Conservation (phyloP, 2,888 invertebrate species). For the Drosophila falleni region DNA sequence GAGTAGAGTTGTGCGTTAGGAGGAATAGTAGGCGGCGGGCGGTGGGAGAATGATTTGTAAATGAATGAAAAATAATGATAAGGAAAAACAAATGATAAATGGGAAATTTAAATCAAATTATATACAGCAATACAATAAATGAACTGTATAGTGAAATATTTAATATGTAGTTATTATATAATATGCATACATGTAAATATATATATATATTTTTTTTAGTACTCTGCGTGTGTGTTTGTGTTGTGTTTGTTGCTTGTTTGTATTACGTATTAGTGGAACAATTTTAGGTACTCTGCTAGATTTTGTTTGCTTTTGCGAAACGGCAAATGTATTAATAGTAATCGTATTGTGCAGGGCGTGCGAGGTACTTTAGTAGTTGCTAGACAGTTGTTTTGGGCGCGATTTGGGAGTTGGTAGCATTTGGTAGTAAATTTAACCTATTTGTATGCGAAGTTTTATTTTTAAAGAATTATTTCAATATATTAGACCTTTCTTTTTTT, state of each 20-base stretch:
- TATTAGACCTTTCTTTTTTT: conserved; percentile 38
- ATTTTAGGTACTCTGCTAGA: conserved; percentile 19
- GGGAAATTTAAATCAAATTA: conserved; percentile 38
- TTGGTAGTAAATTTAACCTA: conserved; percentile 37
- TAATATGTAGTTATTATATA: conserved; percentile 30
- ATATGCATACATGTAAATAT: conserved; percentile 46
- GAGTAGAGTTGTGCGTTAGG: conserved; percentile 67
- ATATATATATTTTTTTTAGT: conserved; percentile 26
- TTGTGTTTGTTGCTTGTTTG: conserved; percentile 14
- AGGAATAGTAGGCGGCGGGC: conserved; percentile 45
- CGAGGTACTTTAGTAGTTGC: conserved; percentile 51
- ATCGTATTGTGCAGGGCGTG: conserved; percentile 54
- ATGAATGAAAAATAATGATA: conserved; percentile 14
- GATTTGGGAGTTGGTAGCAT: conserved; percentile 40
- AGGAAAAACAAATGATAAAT: conserved; percentile 9
- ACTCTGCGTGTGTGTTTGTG: conserved; percentile 24
- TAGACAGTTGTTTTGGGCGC: conserved; percentile 53
- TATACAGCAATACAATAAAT: conserved; percentile 60
- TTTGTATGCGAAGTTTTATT: conserved; percentile 41
- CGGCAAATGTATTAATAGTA: conserved; percentile 16
- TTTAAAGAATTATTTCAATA: conserved; percentile 26
- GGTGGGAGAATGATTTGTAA: conserved; percentile 47
- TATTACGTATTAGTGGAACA: conserved; percentile 44
- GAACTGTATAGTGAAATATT: conserved; percentile 26
- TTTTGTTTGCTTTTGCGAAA: conserved; percentile 30